Conservation (phyloP, 2,888 invertebrate genomes). For the Frankliniella fusca region DNA sequence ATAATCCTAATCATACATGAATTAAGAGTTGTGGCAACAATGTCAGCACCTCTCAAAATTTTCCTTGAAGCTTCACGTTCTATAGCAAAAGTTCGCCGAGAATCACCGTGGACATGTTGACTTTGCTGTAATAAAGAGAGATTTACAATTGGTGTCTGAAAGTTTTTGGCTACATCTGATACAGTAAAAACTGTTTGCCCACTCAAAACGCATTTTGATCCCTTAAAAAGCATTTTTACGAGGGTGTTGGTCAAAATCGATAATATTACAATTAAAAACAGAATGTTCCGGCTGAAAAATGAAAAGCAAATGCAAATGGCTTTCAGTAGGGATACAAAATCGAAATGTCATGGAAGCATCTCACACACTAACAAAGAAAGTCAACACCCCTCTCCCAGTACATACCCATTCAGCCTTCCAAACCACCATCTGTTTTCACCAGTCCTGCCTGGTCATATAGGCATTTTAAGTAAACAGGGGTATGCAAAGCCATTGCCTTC, state of each 20-base stretch:
- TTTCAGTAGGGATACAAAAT: background rate
- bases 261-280: background rate
- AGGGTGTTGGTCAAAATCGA: too few species aligned
- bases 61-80: too few species aligned
- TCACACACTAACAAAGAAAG: too few species aligned
- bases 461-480: too few species aligned
- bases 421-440: background rate
- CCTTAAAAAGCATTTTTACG: too few species aligned
- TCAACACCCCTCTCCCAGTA: background rate
- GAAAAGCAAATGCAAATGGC: background rate
- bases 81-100: too few species aligned
- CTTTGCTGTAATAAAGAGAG: too few species aligned
- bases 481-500: background rate
- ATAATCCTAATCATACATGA: constrained; percentile 49
- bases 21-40: constrained; percentile 67
- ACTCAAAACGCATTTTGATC: too few species aligned
- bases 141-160: too few species aligned
- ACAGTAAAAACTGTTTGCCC: too few species aligned
- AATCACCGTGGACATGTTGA: too few species aligned
- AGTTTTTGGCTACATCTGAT: too few species aligned
- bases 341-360: background rate
- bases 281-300: background rate
- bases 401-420: background rate
- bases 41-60: constrained; percentile 53
- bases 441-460: background rate